phyloP scores from a whole-genome alignment of 2,888 invertebrate species.

The Bombylius discolor region DNA sequence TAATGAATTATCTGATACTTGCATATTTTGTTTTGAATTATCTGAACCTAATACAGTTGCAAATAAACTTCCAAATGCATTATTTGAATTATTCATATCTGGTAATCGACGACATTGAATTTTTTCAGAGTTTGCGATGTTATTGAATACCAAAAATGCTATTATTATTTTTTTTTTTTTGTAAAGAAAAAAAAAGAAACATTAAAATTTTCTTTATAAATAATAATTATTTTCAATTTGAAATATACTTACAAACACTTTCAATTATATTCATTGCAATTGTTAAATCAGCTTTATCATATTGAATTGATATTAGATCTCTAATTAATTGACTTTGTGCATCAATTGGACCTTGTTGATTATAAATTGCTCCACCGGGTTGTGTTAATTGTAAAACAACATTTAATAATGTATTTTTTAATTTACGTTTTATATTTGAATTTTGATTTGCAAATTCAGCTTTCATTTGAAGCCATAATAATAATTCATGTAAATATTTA shows the following conservation, averaged over 20 bases:
- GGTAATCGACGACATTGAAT: slow-evolving; percentile 43
- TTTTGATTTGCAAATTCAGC: slow-evolving; percentile 44
- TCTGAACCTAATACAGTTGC: slow-evolving; percentile 57
- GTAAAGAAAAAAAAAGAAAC: slow-evolving; percentile 8
- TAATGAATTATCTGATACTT: slow-evolving; percentile 56
- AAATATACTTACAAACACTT: slow-evolving; percentile 46
- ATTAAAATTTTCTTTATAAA: background rate
- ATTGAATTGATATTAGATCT: slow-evolving; percentile 46
- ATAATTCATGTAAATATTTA: slow-evolving; percentile 56
- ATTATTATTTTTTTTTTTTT: slow-evolving; percentile 10
- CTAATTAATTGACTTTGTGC: slow-evolving; percentile 60
- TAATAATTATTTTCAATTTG: background rate
- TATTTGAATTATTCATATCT: slow-evolving; percentile 40
- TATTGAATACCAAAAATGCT: slow-evolving; percentile 42
- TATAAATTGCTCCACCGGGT: slow-evolving; percentile 49
- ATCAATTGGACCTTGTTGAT: slow-evolving; percentile 56
- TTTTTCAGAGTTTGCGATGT: slow-evolving; percentile 42
- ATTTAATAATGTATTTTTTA: slow-evolving; percentile 46
- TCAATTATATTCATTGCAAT: slow-evolving; percentile 62
- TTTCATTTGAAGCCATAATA: slow-evolving; percentile 53
- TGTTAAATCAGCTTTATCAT: slow-evolving; percentile 53
- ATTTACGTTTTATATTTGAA: slow-evolving; percentile 41
- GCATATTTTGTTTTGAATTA: slow-evolving; percentile 47
- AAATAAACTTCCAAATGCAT: slow-evolving; percentile 61
- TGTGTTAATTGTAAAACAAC: slow-evolving; percentile 60